phyloP scores from a whole-genome alignment of 1,140 invertebrate genomes.

The Drosophila rhopaloa region DNA sequence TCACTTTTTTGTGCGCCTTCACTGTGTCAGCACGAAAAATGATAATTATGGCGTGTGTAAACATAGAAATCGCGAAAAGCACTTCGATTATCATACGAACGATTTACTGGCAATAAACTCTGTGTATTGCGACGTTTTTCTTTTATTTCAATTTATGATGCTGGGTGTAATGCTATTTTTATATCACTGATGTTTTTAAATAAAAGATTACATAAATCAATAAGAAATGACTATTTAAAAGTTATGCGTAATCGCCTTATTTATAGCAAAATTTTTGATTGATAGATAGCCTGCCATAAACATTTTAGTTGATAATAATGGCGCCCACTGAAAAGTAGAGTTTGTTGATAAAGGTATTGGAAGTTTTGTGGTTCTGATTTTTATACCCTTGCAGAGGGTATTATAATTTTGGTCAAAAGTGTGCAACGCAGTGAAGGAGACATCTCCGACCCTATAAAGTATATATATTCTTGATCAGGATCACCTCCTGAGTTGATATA shows the following conservation, averaged over 20 bases:
- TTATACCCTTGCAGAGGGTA: no score
- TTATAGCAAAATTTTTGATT: constrained; percentile 13
- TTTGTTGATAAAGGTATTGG: neutral
- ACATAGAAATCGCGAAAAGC: constrained; percentile 44
- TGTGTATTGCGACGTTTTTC: neutral
- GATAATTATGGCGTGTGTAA: constrained; percentile 48
- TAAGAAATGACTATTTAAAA: neutral
- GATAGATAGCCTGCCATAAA: constrained; percentile 8
- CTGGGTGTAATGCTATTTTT: neutral
- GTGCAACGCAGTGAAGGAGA: no score
- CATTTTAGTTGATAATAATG: constrained; percentile 6
- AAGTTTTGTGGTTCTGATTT: neutral
- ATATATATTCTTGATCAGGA: no score
- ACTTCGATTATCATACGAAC: constrained; percentile 39
- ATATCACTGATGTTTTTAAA: neutral
- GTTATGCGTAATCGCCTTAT: constrained; percentile 15
- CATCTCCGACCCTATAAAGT: no score
- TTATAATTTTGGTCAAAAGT: no score
- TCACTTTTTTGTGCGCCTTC: constrained; percentile 24
- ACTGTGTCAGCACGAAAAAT: constrained; percentile 44
- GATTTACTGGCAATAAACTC: constrained; percentile 36
- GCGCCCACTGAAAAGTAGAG: constrained; percentile 4
- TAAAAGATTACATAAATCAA: neutral
- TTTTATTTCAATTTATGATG: constrained; percentile 2
- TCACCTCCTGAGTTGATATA: no score